Conservation (phyloP, 1,140 invertebrate species). For the Meloidogyne chitwoodi region DNA sequence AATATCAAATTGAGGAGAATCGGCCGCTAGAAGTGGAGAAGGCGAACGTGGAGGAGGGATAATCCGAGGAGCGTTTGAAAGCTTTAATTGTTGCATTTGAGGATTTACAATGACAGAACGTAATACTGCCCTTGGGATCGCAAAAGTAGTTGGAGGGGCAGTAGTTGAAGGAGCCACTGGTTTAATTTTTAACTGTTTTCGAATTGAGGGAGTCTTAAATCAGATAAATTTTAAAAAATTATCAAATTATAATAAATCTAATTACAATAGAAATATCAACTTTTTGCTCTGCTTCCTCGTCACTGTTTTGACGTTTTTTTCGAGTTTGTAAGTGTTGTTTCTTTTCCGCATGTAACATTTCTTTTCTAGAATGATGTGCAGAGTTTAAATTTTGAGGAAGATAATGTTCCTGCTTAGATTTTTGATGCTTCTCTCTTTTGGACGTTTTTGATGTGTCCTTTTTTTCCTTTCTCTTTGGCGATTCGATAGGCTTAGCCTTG, state of each 20-base stretch:
- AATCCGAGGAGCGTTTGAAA: background rate
- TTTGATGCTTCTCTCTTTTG: background rate
- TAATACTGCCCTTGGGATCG: background rate
- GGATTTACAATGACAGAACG: background rate
- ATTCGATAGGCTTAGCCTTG: background rate
- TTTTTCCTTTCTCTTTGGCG: background rate
- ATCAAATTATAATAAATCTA: too few species aligned
- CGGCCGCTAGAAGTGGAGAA: background rate
- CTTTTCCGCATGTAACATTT: background rate
- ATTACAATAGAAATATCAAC: too few species aligned
- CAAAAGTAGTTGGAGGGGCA: background rate
- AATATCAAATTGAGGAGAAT: background rate
- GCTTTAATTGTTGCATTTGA: background rate
- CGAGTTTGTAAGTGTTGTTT: background rate
- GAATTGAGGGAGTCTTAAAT: too few species aligned
- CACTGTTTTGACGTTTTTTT: background rate
- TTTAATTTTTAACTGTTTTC: background rate
- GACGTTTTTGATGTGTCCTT: background rate
- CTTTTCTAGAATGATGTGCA: background rate
- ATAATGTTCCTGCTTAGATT: background rate
- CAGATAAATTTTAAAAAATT: too few species aligned
- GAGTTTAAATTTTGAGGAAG: background rate
- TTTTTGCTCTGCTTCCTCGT: background rate
- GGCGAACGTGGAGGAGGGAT: background rate
- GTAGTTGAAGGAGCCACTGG: background rate